A percentile compares a stretch with the other conserved stretches of the same genome.
Conservation (phyloP, 2,797 vertebrate species). For the Eidolon dupreanum region DNA sequence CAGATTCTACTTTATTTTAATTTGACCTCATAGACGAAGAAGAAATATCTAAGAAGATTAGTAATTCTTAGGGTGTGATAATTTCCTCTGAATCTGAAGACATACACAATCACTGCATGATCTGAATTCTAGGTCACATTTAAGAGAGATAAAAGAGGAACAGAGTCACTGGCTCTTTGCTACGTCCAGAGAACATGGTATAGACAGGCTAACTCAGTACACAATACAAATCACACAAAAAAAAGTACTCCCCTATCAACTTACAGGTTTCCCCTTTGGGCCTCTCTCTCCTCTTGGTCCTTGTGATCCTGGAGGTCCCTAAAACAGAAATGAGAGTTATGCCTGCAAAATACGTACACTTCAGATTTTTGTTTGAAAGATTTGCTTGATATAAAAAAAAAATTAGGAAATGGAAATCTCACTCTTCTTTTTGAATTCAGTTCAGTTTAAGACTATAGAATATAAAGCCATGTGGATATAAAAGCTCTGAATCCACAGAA, state of each 20-base stretch:
- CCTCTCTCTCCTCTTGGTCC: slow-evolving; percentile 94
- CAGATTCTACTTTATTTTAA: neutral
- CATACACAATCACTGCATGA: neutral
- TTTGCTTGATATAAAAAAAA: neutral
- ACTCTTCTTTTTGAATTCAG: neutral
- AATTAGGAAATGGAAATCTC: neutral
- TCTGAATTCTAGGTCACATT: neutral
- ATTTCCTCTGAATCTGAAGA: neutral
- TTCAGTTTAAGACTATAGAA: neutral
- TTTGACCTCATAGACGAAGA: neutral
- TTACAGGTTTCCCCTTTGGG: slow-evolving; percentile 95
- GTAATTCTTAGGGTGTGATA: neutral
- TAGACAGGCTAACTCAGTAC: rapidly evolving
- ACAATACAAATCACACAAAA: neutral
- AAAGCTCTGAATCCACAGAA: neutral
- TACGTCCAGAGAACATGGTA: rapidly evolving
- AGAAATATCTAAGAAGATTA: neutral
- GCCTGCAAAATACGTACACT: neutral
- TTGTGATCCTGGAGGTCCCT: slow-evolving; percentile 96
- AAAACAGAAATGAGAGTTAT: slow-evolving; percentile 60
- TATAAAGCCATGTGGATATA: neutral
- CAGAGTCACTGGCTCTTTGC: neutral
- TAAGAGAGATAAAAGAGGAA: neutral
- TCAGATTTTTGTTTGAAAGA: neutral
- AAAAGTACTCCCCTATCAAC: slow-evolving; percentile 72